Base-by-base conservation (phyloP, 1,140 invertebrate genomes). In the Magallana ariakensis region DNA sequence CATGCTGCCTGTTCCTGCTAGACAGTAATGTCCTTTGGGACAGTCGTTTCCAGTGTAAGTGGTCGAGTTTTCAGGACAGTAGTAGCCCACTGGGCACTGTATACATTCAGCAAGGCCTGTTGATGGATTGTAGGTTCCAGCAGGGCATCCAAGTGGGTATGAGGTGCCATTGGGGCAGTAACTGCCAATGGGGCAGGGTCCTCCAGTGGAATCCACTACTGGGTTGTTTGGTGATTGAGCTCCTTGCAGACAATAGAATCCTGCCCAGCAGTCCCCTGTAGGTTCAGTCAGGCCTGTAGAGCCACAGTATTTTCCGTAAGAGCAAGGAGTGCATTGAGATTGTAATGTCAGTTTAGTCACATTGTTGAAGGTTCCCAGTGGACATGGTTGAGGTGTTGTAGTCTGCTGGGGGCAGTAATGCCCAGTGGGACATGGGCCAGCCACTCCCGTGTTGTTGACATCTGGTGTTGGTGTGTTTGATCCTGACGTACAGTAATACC, bases 101-200 rank as follows among this genome's bases (percentile, higher is more conserved):
- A 85, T 89, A 84, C 94, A 94, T 22, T 66, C 55, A 13, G 89
- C 70, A 33, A 88, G 86, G 57, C 94, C 94, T 19, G 91, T 90
- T 7, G 82, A 87, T 58, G 91, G 90, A 80, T 90, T 93, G 89
- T 93, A 94, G 3, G 92, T 91, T 58, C 94, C 94, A 10, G 93
- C 89, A 19, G 89, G 89, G 85, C 94, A 94, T 11, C 92, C 93
- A 16, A 94, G 90, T 16, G 94, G 94, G 84, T 91, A 92, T 8
- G 93, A 91, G 46, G 94, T 94, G 66, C 94, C 94, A 84, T 91
- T 92, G 9, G 92, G 92, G 85, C 94, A 94, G 86, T 91, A 94
- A 82, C 93, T 90, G 46, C 94, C 94, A 13, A 91, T 83, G 6
- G 93, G 91, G 83, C 94, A 94, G 2, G 93, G 93, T 46, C 93